Evolutionary conservation across 1,140 invertebrate species (phyloP).

Genomic region (Microplitis mediator): DNA sequence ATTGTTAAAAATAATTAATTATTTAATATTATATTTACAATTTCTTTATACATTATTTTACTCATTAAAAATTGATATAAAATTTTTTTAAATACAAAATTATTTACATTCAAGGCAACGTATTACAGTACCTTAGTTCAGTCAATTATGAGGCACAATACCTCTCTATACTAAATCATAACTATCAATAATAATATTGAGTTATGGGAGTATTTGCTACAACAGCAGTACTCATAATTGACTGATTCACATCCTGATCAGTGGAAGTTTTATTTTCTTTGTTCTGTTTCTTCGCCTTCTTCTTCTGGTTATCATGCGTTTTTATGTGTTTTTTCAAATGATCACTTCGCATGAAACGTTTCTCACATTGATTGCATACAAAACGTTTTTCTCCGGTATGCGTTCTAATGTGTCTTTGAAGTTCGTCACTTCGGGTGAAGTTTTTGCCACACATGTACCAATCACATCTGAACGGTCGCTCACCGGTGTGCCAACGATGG

Average conservation of each 20-base stretch:
- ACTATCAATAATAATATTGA: too few relatives aligned
- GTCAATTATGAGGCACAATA: too few relatives aligned
- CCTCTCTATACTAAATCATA: too few relatives aligned
- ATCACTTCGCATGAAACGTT: constrained; percentile 83
- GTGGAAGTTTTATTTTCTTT: constrained; percentile 45
- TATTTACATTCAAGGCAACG: too few relatives aligned
- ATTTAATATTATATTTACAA: too few relatives aligned
- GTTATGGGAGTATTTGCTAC: too few relatives aligned
- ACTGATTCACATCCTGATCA: not conserved
- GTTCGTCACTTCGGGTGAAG: constrained; percentile 88
- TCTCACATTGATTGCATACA: constrained; percentile 74
- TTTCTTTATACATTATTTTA: too few relatives aligned
- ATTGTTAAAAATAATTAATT: too few relatives aligned
- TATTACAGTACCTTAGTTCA: too few relatives aligned
- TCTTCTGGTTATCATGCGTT: constrained; percentile 73
- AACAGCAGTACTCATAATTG: not conserved
- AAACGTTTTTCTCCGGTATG: constrained; percentile 86
- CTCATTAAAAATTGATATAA: too few relatives aligned
- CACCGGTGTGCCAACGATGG: constrained; percentile 83
- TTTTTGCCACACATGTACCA: constrained; percentile 85
- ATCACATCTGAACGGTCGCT: constrained; percentile 76
- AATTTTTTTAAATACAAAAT: too few relatives aligned
- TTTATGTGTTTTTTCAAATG: constrained; percentile 85
- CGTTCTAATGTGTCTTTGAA: constrained; percentile 80
- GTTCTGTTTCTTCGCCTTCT: constrained; percentile 60